Evolutionary conservation across 1,140 invertebrate genomes (phyloP).

Genomic region (silkworm (Bombyx mori)): ASM3026992v2 NC_085131.1:10370501-10371000

Average conservation of each 20-base stretch:
- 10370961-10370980: too few species aligned
- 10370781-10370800: too few species aligned
- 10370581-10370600: conserved; percentile 4
- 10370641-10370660: conserved; percentile 57
- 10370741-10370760: conserved; percentile 13
- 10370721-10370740: conserved; percentile 48
- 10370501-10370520: conserved; percentile 38
- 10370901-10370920: too few species aligned
- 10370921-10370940: too few species aligned
- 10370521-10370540: conserved; percentile 24
- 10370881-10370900: too few species aligned
- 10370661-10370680: conserved; percentile 66
- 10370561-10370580: too few species aligned
- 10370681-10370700: conserved; percentile 64
- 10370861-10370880: not conserved
- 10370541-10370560: conserved; percentile 27
- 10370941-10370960: too few species aligned
- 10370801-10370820: too few species aligned
- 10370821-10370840: too few species aligned
- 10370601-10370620: conserved; percentile 36
- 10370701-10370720: conserved; percentile 63
- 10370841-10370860: not conserved
- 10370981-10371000: not conserved
- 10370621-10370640: conserved; percentile 53
- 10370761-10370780: not conserved